Base-by-base conservation (phyloP, 1,140 invertebrate genomes). In the Trichonephila clavata region DNA sequence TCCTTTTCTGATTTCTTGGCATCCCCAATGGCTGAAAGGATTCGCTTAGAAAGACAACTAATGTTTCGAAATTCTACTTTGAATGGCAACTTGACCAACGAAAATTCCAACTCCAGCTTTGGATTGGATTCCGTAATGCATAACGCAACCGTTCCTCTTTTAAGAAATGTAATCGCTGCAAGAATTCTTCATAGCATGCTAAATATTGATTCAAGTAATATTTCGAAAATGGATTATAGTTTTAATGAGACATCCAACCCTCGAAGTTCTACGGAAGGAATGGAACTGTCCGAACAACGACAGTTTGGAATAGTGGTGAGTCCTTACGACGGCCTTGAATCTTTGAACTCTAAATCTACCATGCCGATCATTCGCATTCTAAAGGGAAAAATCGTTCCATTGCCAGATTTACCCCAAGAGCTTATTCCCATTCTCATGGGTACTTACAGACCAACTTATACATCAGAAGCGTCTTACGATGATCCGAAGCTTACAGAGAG, bases 381-480 rank as follows among this genome's bases (percentile, higher is more conserved):
- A n/a, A 94, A 59, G 32, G 93, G 93, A 21, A 90, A 90, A 60
- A 83, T 94, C 24, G 71, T 94, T 14, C 93, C 93, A 7, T 68
- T 94, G 21, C 93, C 93, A 20, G 93, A 94, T 14, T 43, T 94
- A 13, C 93, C 93, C 10, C 86, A 83, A 32, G 93, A 94, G 32
- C 63, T 94, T 3, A 90, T 94, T 27, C 93, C 93, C 0, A 63
- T 94, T 16, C 61, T 94, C 14, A 24, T 94, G 1, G 93, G 80
- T 14, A 94, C 71, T 0, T 94, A 90, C 63, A 84, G 83, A 59
- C 83, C 83, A 24, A 84, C 21, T n/a, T 57, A 89, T 14, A 57
- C 77, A 14, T 16, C 27, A 6, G 77, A 92, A 27, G 18, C 91
- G 13, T 13, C 91, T 10, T 50, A 27, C 20, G 92, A 93, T 24